These are phyloP conservation scores for Galagoides demidoff DNA, from an alignment of 2,797 vertebrate genomes.

Conservation along the genomic window DNA sequence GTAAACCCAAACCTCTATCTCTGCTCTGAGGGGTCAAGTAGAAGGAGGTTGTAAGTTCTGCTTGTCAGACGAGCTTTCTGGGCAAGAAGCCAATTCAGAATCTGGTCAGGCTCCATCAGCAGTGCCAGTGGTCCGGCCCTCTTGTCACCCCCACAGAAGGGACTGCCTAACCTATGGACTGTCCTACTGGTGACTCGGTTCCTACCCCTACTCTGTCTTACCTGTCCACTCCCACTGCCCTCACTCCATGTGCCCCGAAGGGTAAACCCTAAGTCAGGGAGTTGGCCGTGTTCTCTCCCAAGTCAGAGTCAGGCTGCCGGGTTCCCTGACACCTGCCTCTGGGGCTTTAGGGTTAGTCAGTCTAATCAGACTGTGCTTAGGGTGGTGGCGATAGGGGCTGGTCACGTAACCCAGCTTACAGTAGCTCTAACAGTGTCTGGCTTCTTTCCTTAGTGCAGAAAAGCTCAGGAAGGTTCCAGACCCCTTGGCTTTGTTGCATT, in stretches of 20 bases:
- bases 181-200: background rate
- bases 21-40: background rate
- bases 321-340: background rate
- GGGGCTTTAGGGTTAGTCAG: background rate
- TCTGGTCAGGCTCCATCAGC: background rate
- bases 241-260: background rate
- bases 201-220: background rate
- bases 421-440: background rate
- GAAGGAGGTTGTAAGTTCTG: background rate
- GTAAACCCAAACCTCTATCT: background rate
- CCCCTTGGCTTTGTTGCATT: background rate
- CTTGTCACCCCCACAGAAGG: background rate
- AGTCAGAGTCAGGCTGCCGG: background rate
- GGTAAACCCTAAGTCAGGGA: background rate
- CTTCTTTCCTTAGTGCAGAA: conserved; percentile 5
- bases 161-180: background rate
- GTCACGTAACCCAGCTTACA: background rate
- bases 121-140: background rate
- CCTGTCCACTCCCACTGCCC: background rate
- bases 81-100: background rate
- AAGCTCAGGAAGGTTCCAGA: background rate
- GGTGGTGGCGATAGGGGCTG: no score
- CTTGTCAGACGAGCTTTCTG: background rate
- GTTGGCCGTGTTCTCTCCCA: background rate
- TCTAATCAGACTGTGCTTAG: background rate